Conservation (phyloP, 2,888 invertebrate species). For the Stenotaenia linearis region DNA sequence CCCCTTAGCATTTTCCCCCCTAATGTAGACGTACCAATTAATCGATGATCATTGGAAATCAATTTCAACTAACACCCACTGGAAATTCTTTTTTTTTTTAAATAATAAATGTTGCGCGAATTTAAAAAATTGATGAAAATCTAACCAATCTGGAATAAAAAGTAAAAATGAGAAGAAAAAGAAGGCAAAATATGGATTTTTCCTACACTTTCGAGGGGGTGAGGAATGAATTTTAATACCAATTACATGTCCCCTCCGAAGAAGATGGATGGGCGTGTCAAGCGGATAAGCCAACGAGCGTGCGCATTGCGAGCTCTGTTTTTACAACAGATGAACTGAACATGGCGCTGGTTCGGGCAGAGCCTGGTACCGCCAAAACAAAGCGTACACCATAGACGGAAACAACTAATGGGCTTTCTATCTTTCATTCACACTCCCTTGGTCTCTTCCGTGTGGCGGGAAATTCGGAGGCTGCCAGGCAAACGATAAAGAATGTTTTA, state of each 20-base stretch:
- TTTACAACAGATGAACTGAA: slow-evolving; percentile 28
- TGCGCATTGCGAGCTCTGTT: slow-evolving; percentile 28
- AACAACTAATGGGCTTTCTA: slow-evolving; percentile 30
- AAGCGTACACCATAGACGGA: not conserved
- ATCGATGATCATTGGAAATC: not conserved
- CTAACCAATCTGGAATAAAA: not conserved
- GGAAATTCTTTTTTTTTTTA: not conserved
- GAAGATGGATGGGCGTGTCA: slow-evolving; percentile 32
- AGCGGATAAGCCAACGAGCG: slow-evolving; percentile 30
- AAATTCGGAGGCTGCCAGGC: slow-evolving; percentile 28
- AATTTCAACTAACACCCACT: too few species aligned
- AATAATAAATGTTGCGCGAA: not conserved
- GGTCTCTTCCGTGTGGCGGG: slow-evolving; percentile 8
- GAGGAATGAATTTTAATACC: slow-evolving; percentile 32
- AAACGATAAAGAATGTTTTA: slow-evolving; percentile 30
- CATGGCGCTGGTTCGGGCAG: not conserved
- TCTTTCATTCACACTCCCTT: slow-evolving; percentile 29
- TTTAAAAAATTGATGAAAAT: not conserved
- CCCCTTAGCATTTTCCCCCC: not conserved
- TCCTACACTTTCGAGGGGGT: slow-evolving; percentile 4
- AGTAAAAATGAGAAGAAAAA: not conserved
- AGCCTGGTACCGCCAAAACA: not conserved
- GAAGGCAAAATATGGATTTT: slow-evolving; percentile 30
- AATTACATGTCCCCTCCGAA: slow-evolving; percentile 31
- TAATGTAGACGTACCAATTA: not conserved